Conservation (phyloP, 2,797 vertebrate genomes). For the Propithecus deckenii region DNA sequence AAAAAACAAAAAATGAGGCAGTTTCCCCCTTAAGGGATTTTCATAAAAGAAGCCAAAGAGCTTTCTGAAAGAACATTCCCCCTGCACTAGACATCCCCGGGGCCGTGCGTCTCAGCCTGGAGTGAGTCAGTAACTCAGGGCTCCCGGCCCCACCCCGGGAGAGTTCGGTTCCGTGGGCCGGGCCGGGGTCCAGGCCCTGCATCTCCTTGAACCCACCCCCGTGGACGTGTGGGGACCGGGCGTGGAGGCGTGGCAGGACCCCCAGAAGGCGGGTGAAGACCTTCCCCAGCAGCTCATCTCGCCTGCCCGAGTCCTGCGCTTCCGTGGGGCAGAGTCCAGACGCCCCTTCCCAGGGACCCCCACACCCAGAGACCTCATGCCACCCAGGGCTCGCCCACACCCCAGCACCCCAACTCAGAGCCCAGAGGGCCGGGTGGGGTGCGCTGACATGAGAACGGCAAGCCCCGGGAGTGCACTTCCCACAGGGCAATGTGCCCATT, state of each 20-base stretch:
- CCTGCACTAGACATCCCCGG: accelerated
- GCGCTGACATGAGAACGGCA: accelerated
- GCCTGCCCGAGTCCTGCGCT: not conserved
- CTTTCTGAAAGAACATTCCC: no score
- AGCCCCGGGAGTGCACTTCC: accelerated
- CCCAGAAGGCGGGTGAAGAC: accelerated
- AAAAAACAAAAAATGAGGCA: not conserved
- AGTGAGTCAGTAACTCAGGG: accelerated
- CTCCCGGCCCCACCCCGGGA: not conserved
- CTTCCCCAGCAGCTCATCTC: no score
- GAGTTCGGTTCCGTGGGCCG: accelerated
- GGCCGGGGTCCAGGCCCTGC: accelerated
- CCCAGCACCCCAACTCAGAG: not conserved
- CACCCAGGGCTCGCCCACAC: not conserved
- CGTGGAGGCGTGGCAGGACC: accelerated
- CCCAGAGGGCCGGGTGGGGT: not conserved
- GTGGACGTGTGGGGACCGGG: accelerated
- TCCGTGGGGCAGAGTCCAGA: not conserved
- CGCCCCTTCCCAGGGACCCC: accelerated
- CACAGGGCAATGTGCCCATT: accelerated
- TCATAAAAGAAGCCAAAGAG: not conserved
- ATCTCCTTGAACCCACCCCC: not conserved
- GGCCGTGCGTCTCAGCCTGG: accelerated
- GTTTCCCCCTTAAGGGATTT: not conserved
- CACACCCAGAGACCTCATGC: not conserved